phyloP scores from a whole-genome alignment of 2,113 vertebrate species.

The Thalassoma bifasciatum region DNA sequence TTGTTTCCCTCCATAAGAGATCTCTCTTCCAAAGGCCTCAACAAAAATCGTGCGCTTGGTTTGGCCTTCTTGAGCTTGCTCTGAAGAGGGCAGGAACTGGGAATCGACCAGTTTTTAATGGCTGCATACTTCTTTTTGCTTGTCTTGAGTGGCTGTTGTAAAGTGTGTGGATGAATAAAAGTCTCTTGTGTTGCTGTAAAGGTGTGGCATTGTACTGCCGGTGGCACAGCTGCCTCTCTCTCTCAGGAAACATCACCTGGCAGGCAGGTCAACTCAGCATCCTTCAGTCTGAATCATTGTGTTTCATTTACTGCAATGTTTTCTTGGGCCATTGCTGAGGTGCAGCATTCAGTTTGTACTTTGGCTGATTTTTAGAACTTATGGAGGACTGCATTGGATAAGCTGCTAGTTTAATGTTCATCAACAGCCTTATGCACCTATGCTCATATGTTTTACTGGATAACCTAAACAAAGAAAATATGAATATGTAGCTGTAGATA shows the following conservation, averaged over 20 bases:
- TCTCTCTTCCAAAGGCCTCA: conserved; percentile 52
- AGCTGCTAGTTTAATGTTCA: too few relatives aligned
- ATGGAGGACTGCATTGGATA: neutral
- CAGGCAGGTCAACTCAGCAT: conserved; percentile 33
- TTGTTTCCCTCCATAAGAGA: conserved; percentile 71
- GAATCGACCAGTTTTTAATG: conserved; percentile 71
- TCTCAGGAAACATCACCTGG: conserved; percentile 69
- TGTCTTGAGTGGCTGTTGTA: conserved; percentile 70
- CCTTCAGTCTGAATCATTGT: neutral
- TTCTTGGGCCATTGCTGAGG: neutral
- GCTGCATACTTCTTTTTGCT: conserved; percentile 57
- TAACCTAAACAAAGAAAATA: too few relatives aligned
- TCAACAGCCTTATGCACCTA: too few relatives aligned
- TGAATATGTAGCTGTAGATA: too few relatives aligned
- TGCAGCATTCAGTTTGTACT: neutral
- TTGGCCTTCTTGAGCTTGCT: conserved; percentile 66
- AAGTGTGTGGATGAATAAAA: conserved; percentile 65
- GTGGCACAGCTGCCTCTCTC: conserved; percentile 70
- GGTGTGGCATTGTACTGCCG: conserved; percentile 68
- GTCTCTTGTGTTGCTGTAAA: conserved; percentile 58
- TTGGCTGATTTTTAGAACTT: neutral
- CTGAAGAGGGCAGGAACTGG: conserved; percentile 67
- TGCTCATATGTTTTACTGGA: too few relatives aligned
- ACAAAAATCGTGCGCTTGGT: conserved; percentile 67
- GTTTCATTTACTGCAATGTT: neutral